Conservation (phyloP, 2,113 vertebrate genomes). For the Myxocyprinus asiaticus region DNA sequence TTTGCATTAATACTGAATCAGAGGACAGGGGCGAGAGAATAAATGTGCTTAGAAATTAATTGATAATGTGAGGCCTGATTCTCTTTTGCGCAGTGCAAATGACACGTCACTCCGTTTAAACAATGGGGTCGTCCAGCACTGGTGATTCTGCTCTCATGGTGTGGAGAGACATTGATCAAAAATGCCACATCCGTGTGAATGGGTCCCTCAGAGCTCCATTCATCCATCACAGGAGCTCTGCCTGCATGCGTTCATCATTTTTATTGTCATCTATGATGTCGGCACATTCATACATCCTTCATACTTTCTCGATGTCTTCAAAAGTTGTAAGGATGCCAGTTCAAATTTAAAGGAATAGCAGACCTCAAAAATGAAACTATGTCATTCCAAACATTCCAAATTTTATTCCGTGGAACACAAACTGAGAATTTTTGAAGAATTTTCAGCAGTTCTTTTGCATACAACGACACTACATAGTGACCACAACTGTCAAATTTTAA, state of each 20-base stretch:
- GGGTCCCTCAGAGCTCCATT: slow-evolving; percentile 42
- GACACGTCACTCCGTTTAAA: slow-evolving; percentile 59
- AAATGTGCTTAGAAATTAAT: slow-evolving; percentile 54
- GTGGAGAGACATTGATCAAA: slow-evolving; percentile 62
- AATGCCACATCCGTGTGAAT: slow-evolving; percentile 47
- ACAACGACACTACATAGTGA: too few relatives aligned
- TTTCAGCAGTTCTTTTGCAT: too few relatives aligned
- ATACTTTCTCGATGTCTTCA: slow-evolving; percentile 20
- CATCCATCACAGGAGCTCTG: slow-evolving; percentile 57
- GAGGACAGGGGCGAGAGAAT: neutral
- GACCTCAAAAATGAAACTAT: too few relatives aligned
- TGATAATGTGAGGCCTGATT: slow-evolving; percentile 55
- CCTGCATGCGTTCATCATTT: slow-evolving; percentile 30
- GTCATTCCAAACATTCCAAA: too few relatives aligned
- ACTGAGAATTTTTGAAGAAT: too few relatives aligned
- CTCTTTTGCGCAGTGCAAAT: slow-evolving; percentile 56
- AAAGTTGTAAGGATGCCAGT: neutral
- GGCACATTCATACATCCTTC: slow-evolving; percentile 9
- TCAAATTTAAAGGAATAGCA: neutral
- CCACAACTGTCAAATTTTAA: too few relatives aligned
- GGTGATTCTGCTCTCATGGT: slow-evolving; percentile 37
- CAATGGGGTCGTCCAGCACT: slow-evolving; percentile 43
- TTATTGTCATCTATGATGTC: slow-evolving; percentile 59
- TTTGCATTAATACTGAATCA: neutral
- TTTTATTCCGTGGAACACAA: too few relatives aligned